These are phyloP conservation scores for Hiodon tergisus DNA, from an alignment of 2,113 vertebrate species.

Conservation along the genomic window DNA sequence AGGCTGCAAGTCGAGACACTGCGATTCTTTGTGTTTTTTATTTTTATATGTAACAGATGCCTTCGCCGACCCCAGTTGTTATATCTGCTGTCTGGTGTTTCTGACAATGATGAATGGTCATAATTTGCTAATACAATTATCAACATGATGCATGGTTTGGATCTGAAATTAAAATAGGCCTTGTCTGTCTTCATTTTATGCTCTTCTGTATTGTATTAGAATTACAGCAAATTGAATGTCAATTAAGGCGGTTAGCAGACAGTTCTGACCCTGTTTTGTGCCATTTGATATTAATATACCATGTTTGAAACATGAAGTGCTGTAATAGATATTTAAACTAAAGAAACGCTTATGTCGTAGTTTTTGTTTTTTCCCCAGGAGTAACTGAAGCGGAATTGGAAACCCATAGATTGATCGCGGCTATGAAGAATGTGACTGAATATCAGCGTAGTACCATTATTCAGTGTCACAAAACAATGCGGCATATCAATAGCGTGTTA, in stretches of 20 bases:
- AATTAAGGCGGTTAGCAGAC: background rate
- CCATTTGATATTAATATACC: background rate
- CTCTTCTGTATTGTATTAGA: background rate
- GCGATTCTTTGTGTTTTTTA: slow-evolving; percentile 8
- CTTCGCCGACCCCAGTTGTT: background rate
- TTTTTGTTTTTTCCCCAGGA: background rate
- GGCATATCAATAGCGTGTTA: too few relatives aligned
- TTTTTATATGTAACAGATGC: slow-evolving; percentile 7
- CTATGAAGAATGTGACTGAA: background rate
- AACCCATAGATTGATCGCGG: background rate
- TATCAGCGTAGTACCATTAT: background rate
- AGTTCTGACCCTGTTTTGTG: background rate
- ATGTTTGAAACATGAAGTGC: background rate
- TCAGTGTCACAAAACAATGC: too few relatives aligned
- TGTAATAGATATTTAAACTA: background rate
- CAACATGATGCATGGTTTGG: slow-evolving; percentile 9
- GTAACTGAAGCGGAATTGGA: background rate
- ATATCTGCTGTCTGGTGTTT: background rate
- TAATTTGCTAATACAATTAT: background rate
- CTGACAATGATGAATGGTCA: slow-evolving; percentile 6
- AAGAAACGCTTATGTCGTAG: background rate
- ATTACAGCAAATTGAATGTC: background rate
- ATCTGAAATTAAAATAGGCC: slow-evolving; percentile 11
- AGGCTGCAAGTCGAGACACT: slow-evolving; percentile 31
- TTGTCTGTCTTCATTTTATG: background rate